phyloP scores from a whole-genome alignment of 2,888 invertebrate species.

The Limenitis camilla region DNA sequence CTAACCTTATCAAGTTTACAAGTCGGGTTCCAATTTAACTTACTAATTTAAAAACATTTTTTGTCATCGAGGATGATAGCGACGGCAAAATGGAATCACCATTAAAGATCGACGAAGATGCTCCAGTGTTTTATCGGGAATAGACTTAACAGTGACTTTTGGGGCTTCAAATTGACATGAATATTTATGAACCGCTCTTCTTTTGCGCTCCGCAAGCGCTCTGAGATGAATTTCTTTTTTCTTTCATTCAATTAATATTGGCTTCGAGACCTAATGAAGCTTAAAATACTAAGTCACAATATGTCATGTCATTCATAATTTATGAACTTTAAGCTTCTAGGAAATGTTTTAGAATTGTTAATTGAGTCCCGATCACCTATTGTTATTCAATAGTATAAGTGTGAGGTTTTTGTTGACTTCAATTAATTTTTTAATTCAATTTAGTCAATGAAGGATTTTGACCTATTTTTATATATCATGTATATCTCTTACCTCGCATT shows the following conservation, averaged over 20 bases:
- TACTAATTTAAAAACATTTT: conserved; percentile 34
- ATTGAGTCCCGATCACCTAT: no score
- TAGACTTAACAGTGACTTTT: conserved; percentile 67
- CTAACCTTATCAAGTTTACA: conserved; percentile 14
- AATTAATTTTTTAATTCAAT: no score
- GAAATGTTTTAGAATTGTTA: no score
- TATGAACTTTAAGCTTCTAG: no score
- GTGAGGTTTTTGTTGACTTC: no score
- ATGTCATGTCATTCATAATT: no score
- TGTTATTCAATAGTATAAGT: no score
- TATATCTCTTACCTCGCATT: no score
- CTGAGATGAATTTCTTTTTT: conserved; percentile 17
- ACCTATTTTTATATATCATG: no score
- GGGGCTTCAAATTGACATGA: conserved; percentile 61
- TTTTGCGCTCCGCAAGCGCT: conserved; percentile 44
- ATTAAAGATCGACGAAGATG: conserved; percentile 45
- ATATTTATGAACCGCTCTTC: conserved; percentile 65
- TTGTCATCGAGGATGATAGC: conserved; percentile 33
- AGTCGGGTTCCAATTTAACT: conserved; percentile 25
- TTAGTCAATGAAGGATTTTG: no score
- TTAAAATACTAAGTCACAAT: no score
- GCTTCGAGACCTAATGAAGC: not conserved
- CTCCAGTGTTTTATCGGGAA: conserved; percentile 60
- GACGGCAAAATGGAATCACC: conserved; percentile 43
- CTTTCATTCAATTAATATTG: conserved; percentile 14